These are phyloP conservation scores for Eupsittula cactorum DNA, from an alignment of 2,113 vertebrate genomes.

Conservation along the genomic window DNA sequence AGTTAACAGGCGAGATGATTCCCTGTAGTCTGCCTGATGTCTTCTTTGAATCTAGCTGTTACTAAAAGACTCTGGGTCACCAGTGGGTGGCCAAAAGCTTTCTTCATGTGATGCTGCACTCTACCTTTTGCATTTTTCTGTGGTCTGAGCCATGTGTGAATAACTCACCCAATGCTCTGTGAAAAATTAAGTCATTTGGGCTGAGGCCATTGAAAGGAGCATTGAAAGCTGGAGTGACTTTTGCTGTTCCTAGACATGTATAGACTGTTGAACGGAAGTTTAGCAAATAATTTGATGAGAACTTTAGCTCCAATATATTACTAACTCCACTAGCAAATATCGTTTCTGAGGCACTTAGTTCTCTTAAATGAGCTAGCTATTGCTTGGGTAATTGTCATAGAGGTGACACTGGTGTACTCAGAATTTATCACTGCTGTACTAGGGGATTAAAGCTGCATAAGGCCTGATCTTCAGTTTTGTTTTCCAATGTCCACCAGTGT, in stretches of 20 bases:
- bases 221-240: not conserved
- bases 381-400: not conserved
- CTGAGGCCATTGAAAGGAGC: not conserved
- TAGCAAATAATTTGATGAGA: not conserved
- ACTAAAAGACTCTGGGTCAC: not conserved
- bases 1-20: not conserved
- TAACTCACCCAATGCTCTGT: not conserved
- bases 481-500: not conserved
- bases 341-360: not conserved
- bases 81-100: not conserved
- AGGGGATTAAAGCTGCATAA: not conserved
- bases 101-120: not conserved
- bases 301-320: not conserved
- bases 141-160: not conserved
- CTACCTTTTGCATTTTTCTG: not conserved
- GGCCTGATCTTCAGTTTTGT: not conserved
- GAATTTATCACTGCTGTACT: not conserved
- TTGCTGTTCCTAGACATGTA: not conserved
- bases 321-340: not conserved
- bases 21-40: not conserved
- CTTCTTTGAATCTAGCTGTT: conserved; percentile 7
- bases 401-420: not conserved
- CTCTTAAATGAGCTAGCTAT: not conserved
- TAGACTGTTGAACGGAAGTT: not conserved
- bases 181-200: not conserved